Percentiles rank a stretch among this genome's conserved stretches.
Conservation (phyloP, 2,113 vertebrate genomes). For the Climacteris rufus region DNA sequence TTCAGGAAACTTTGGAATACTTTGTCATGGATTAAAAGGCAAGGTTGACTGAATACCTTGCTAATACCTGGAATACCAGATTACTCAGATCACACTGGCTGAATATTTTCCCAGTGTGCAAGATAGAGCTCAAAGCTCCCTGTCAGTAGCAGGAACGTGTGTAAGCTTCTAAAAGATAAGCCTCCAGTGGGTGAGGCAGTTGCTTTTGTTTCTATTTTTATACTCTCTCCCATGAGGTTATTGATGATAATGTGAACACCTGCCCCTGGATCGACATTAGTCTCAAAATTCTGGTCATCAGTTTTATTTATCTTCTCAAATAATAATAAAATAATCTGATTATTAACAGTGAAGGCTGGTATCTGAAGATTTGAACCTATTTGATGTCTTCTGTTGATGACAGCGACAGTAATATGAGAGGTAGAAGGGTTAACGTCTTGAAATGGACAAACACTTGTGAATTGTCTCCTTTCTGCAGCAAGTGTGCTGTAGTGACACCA, state of each 20-base stretch:
- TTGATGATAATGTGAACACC: neutral
- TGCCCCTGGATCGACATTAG: neutral
- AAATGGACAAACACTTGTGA: neutral
- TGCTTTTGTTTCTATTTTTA: neutral
- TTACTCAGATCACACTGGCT: neutral
- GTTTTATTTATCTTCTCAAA: neutral
- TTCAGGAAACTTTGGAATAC: neutral
- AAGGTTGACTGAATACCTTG: neutral
- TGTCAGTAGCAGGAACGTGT: neutral
- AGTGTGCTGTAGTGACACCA: accelerated
- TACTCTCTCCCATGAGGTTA: neutral
- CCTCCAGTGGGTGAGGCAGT: neutral
- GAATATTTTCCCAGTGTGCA: neutral
- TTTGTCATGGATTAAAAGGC: neutral
- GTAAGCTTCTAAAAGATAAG: neutral
- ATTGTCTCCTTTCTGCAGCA: neutral
- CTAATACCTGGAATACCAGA: neutral
- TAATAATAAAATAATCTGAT: too few relatives aligned
- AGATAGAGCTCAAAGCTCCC: neutral
- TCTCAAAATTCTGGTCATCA: neutral
- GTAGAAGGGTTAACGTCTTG: neutral
- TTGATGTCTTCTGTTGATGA: neutral
- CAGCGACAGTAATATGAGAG: neutral
- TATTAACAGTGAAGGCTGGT: neutral
- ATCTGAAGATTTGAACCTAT: neutral